Conservation (phyloP, 2,888 invertebrate species). For the Meteorus colon region DNA sequence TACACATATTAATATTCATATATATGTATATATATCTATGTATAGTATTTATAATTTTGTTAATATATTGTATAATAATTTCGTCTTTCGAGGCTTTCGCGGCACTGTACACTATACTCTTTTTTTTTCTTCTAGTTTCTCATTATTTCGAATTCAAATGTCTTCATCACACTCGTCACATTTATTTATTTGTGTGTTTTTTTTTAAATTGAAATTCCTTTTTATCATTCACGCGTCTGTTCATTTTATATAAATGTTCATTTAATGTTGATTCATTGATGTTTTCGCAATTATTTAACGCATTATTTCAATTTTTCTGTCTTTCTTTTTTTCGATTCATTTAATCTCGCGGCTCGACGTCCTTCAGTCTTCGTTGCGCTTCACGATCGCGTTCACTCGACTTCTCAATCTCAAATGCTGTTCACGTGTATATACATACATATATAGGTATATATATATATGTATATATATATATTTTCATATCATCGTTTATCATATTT, state of each 20-base stretch:
- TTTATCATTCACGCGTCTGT: constrained; percentile 47
- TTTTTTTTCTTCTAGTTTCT: background rate
- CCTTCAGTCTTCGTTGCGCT: constrained; percentile 50
- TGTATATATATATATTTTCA: constrained; percentile 24
- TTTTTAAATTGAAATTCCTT: constrained; percentile 28
- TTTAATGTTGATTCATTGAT: constrained; percentile 2
- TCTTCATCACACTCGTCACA: constrained; percentile 49
- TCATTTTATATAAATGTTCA: constrained; percentile 25
- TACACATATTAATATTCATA: constrained; percentile 21
- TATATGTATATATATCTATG: constrained; percentile 27
- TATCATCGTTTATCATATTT: constrained; percentile 25
- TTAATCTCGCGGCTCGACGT: constrained; percentile 44
- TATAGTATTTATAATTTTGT: constrained; percentile 44
- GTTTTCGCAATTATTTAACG: constrained; percentile 15
- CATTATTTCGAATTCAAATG: constrained; percentile 39
- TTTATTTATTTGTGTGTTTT: constrained; percentile 36
- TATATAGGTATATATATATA: constrained; percentile 27
- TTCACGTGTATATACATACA: constrained; percentile 14
- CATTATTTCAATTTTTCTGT: constrained; percentile 24
- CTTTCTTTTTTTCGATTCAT: constrained; percentile 27
- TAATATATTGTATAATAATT: constrained; percentile 32
- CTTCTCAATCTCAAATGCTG: constrained; percentile 34
- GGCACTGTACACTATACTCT: constrained; percentile 52
- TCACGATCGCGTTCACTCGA: constrained; percentile 40
- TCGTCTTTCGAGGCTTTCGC: constrained; percentile 54